Base-by-base conservation (phyloP, 2,888 invertebrate genomes). In the Flexamia atlantica region DNA sequence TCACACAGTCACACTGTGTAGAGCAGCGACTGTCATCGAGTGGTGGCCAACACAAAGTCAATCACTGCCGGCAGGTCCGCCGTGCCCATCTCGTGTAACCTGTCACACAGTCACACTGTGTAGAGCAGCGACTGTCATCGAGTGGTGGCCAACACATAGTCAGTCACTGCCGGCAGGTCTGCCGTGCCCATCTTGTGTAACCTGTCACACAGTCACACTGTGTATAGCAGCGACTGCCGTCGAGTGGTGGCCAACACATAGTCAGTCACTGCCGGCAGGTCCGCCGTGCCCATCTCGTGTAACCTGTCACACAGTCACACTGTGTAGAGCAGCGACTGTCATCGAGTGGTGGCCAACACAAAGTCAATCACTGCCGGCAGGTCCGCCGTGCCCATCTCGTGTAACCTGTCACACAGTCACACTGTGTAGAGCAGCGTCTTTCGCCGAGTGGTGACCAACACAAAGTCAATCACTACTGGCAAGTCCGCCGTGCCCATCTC, bases 61-160 rank as follows among this genome's bases (percentile, higher is more conserved):
- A 57, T 57, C 20, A 23, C 23, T 57, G 57, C 57, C 9, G 57
- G 57, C 57, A 57, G 57, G 17, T 57, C 57, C 57, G 20, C 17
- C 12, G 20, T 57, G 23, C 57, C 57, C 57, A 57, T 57, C 23
- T 57, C 57, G 57, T 57, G 57, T 12, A 57, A 57, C 57, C 57
- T 57, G 57, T 17, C 10, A 17, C 17, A 46, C 36, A 36, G 5
- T 9, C 36, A 36, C 36, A 36, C 36, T n/a, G n/a, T n/a, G n/a
- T n/a, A 57, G 57, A 57, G 2, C 1, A 57, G 20, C 23, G 20
- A 4, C 20, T 57, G 20, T 0, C 23, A 23, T 1, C 23, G 57
- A 23, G 57, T 57, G 23, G 20, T 3, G 23, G 1, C 17, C 57
- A 57, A 57, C 57, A 57, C 57, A 23, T 57, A 23, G 57, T 57